Evolutionary conservation across 1,140 invertebrate species (phyloP), one percentile per base, ranked within the genome.

Genomic region (Diorhabda sublineata): DNA sequence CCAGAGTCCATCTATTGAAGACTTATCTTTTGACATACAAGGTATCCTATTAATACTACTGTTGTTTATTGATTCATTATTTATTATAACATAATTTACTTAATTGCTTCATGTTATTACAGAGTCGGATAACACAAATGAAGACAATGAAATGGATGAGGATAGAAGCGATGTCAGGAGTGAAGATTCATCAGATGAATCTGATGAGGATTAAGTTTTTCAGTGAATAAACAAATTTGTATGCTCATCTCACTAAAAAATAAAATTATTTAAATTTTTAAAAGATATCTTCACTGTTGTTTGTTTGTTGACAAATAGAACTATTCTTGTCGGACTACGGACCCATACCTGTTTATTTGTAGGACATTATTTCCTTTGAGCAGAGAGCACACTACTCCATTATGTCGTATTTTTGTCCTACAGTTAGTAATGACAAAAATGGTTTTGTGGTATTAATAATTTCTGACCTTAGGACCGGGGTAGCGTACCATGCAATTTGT

Each of bases 11-110:
- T 61, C 61, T 42, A 42, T 60, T 60, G 58, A 60, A 60, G 11
- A 60, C n/a, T 60, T 60, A 60, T 60, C 58, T 60, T 61, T 9
- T 61, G 42, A 61, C 9, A 8, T 61, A 43, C 61, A 44, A 61
- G 61, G 42, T 61, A 61, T 43, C 42, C 41, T 61, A 44, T 61
- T 61, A 61, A 43, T 61, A 61, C n/a, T 61, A 61, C 45, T 61
- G 58, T 7, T 41, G 7, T 60, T 60, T 26, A 26, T 5, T 60
- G n/a, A 41, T 60, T 60, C 3, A 60, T 41, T 60, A 26, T 41
- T 26, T 26, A 26, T 26, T 26, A 26, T 26, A 26, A 41, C 58
- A 6, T 9, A 9, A 26, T 3, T 60, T 60, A 3, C n/a, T 60
- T 60, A 60, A 60, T 60, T 60, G 42, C 3, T 60, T 60, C 11